Conservation (phyloP, 2,888 invertebrate species). For the Andricus curvator region DNA sequence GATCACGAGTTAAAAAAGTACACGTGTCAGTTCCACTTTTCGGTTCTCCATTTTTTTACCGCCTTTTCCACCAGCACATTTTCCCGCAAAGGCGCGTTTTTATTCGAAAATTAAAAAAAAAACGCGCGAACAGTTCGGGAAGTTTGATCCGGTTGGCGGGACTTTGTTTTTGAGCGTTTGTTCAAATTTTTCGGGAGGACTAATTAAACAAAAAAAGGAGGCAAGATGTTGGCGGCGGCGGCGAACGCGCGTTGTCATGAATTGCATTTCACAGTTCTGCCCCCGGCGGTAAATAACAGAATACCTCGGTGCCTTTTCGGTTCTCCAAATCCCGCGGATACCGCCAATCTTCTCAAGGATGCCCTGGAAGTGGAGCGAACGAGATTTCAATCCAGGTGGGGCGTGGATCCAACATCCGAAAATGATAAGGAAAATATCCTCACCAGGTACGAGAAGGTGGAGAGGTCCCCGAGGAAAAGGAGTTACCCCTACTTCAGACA, state of each 20-base stretch:
- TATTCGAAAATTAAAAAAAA: background rate
- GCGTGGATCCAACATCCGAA: conserved; percentile 79
- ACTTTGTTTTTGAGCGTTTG: conserved; percentile 15
- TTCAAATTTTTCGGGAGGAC: conserved; percentile 16
- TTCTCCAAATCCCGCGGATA: conserved; percentile 81
- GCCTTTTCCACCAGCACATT: background rate
- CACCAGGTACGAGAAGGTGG: conserved; percentile 59
- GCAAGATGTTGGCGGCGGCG: conserved; percentile 71
- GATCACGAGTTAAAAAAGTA: conserved; percentile 10
- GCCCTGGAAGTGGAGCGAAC: conserved; percentile 81
- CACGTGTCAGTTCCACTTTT: conserved; percentile 30
- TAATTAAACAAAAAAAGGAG: conserved; percentile 18
- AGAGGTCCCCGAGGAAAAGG: conserved; percentile 68
- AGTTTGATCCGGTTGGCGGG: background rate
- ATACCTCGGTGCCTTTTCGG: conserved; percentile 82
- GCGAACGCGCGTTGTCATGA: conserved; percentile 72
- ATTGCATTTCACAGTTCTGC: conserved; percentile 70
- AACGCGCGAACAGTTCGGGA: conserved; percentile 10
- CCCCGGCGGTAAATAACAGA: conserved; percentile 67
- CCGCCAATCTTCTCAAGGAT: conserved; percentile 81
- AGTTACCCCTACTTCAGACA: conserved; percentile 70
- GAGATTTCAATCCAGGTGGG: conserved; percentile 82
- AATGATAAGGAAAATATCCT: conserved; percentile 73
- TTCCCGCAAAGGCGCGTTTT: background rate
- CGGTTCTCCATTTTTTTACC: background rate